phyloP scores from a whole-genome alignment of 1,140 invertebrate genomes.

The Drosophila nasuta region DNA sequence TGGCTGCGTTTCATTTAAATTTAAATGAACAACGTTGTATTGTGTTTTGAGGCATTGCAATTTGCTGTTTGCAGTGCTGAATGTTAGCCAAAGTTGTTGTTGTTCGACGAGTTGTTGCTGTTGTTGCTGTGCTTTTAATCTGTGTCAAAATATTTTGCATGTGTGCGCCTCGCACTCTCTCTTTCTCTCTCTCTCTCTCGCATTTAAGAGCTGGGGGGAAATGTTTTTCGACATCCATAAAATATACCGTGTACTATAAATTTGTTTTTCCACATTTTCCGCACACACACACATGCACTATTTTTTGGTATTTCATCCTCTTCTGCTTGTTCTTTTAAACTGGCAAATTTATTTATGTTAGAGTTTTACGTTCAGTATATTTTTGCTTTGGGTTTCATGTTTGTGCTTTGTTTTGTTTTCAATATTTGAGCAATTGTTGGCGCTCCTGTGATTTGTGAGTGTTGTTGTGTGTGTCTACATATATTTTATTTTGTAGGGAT shows the following conservation, averaged over 20 bases:
- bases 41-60: constrained; percentile 50
- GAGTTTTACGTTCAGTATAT: constrained; percentile 39
- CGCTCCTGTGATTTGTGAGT: constrained; percentile 42
- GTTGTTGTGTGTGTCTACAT: constrained; percentile 18
- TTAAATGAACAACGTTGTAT: constrained; percentile 65
- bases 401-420: constrained; percentile 33
- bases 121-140: constrained; percentile 57
- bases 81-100: constrained; percentile 17
- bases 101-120: constrained; percentile 16
- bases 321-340: constrained; percentile 25
- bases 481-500: constrained; percentile 48
- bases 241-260: constrained; percentile 50
- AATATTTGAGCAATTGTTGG: constrained; percentile 58
- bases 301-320: constrained; percentile 17
- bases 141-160: constrained; percentile 67
- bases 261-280: constrained; percentile 54
- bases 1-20: constrained; percentile 63
- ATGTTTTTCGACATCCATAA: constrained; percentile 64
- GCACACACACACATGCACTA: background rate
- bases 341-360: constrained; percentile 56
- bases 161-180: constrained; percentile 9
- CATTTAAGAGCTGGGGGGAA: constrained; percentile 62
- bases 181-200: constrained; percentile 15
- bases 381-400: constrained; percentile 36
- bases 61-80: constrained; percentile 28